Evolutionary conservation across 2,797 vertebrate genomes (phyloP), one percentile per base, ranked within the genome.

Genomic region (Megalops cyprinoides): DNA sequence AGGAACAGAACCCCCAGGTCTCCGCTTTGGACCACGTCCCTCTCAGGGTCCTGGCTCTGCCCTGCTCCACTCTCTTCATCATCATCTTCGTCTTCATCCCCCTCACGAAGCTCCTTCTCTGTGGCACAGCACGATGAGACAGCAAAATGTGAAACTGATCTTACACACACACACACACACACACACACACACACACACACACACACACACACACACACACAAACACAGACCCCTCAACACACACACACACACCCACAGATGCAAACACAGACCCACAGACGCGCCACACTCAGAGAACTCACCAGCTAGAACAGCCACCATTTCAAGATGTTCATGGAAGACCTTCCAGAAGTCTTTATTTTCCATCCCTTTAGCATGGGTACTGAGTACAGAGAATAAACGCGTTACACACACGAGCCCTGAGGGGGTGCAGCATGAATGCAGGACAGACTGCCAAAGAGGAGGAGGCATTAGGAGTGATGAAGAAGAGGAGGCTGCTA

Each of bases 341-440:
- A 99, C 93, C 49, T 87, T 95, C 98, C 98, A 99, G 91, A 99
- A 99, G 28, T 93, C 93, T 86, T 96, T 99, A 88, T 96, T 99
- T 87, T 97, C 97, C 98, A 99, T 98, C 83, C 94, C 97, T 89
- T 91, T 95, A 81, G 98, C 97, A 83, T 99, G 94, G 82, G 92
- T 97, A 89, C 98, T 99, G 93, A 86, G 5, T 87, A 71, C 82
- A 48, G 80, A 82, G 71, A 86, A 77, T 6, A 46, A 51, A 74
- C 53, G 76, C 28, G 56, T 44, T 53, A 42, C 46, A 42, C 37
- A 56, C 34, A 15, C n/a, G 28, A 77, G 0, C 51, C 0, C 14
- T 71, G 46, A 67, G 6, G 31, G 81, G 46, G 42, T 4, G 46
- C 10, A 73, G 34, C 23, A 79, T 23, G 73, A n/a, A n/a, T n/a